Base-by-base conservation (phyloP, 2,888 invertebrate genomes). In the Cyrtodaria siliqua region DNA sequence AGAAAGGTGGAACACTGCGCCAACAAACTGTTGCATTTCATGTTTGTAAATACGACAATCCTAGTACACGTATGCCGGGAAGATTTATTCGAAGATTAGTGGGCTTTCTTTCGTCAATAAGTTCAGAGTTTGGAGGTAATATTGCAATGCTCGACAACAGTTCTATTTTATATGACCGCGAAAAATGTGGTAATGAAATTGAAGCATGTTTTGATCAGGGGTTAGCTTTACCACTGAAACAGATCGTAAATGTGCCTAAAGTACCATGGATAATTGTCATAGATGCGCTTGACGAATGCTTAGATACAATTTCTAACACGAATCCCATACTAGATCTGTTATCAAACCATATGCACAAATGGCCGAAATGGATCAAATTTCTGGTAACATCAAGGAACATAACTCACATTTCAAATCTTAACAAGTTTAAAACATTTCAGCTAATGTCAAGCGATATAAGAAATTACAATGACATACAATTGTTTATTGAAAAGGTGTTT, bases 121-220 rank as follows among this genome's bases (percentile, higher is more conserved):
- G 57, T 59, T 40, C 71, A n/a, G 64, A 71, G 40, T 71, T 55
- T 57, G 71, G 71, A 16, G 40, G 63, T 18, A 42, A 26, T 1
- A 64, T 71, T 16, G 57, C 71, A 16, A 16, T 59, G 29, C 33
- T 71, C 1, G 20, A 20, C 16, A 47, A 26, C 9, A 3, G 16
- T 24, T 26, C 63, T 12, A 47, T 71, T 18, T 49, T 71, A 1
- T 71, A n/a, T 33, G 42, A 64, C 16, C 14, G 0, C 12, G 52
- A 63, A 12, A 20, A 4, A 1, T 71, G 71, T 27, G 33, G 8
- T 24, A 52, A 47, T 16, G 71, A 71, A 53, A 50, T 59, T 2
- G 50, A 62, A 2, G 71, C 71, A 18, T 71, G 71, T 52, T 57
- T 71, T 57, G 71, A 71, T 38, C 64, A 63, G 29, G 71, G 59